A percentile compares a stretch with the other conserved stretches of the same genome.
These are phyloP conservation scores for Melinaea marsaeus DNA, from an alignment of 2,888 invertebrate genomes.

Conservation along the genomic window DNA sequence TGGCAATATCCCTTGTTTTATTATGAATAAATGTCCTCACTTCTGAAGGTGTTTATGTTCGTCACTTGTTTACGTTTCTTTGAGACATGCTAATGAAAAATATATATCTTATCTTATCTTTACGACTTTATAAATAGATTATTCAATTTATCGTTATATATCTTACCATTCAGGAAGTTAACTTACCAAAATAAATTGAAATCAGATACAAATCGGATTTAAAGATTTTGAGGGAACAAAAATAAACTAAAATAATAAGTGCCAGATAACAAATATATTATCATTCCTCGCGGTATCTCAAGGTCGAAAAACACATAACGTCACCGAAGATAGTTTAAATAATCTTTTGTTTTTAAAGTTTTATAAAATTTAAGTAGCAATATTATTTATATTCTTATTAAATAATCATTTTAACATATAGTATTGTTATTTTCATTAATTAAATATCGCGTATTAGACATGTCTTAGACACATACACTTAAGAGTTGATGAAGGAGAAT, in stretches of 20 bases:
- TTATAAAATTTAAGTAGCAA: not conserved
- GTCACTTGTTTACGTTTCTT: conserved; percentile 11
- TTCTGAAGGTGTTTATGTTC: conserved; percentile 20
- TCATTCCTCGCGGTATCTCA: conserved; percentile 22
- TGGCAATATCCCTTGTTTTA: conserved; percentile 26
- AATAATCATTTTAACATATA: too few relatives aligned
- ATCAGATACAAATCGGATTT: too few relatives aligned
- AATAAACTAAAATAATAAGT: not conserved
- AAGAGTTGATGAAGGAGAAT: too few relatives aligned
- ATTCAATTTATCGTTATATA: too few relatives aligned
- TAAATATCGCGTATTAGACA: too few relatives aligned
- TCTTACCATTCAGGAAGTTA: too few relatives aligned
- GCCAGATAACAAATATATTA: conserved; percentile 21
- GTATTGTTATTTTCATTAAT: too few relatives aligned
- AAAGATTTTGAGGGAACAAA: not conserved
- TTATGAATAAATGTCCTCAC: conserved; percentile 27
- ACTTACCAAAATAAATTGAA: too few relatives aligned
- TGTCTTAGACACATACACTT: too few relatives aligned
- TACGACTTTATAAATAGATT: too few relatives aligned
- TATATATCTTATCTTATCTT: not conserved
- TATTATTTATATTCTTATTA: too few relatives aligned
- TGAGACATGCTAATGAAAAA: not conserved
- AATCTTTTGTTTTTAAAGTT: conserved; percentile 16
- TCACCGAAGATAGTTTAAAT: conserved; percentile 11
- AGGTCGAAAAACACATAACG: conserved; percentile 31